A percentile compares a stretch with the other conserved stretches of the same genome.
phyloP scores from a whole-genome alignment of 2,888 invertebrate species.

The Drosophila fulvimacula region DNA sequence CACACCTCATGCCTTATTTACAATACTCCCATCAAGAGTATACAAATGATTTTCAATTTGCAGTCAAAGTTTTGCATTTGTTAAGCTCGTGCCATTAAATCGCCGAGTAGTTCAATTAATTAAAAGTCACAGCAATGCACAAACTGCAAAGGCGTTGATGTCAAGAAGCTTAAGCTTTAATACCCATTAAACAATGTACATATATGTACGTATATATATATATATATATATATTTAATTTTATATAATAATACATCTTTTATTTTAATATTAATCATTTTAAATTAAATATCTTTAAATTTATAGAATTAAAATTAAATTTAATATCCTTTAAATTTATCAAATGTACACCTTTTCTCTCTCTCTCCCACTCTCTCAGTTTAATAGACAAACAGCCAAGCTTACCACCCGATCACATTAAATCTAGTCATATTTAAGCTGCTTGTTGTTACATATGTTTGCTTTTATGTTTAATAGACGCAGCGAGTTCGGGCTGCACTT shows the following conservation, averaged over 20 bases:
- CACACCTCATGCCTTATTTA: background rate
- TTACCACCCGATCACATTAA: background rate
- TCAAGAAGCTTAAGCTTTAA: background rate
- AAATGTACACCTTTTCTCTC: background rate
- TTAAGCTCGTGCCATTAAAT: constrained; percentile 23
- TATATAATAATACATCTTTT: too few relatives aligned
- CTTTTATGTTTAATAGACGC: constrained; percentile 8
- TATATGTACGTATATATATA: background rate
- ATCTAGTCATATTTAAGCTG: background rate
- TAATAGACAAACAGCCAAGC: background rate
- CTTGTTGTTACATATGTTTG: background rate
- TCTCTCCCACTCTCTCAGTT: background rate
- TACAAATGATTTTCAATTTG: constrained; percentile 10
- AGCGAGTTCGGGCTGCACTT: background rate
- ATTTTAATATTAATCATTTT: too few relatives aligned
- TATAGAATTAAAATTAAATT: too few relatives aligned
- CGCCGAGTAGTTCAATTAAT: constrained; percentile 73
- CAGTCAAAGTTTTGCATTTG: constrained; percentile 53
- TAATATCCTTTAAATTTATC: background rate
- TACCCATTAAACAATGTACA: background rate
- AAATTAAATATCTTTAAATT: too few relatives aligned
- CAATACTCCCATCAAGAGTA: background rate
- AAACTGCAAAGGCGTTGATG: background rate
- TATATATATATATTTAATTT: too few relatives aligned
- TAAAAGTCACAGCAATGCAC: constrained; percentile 52